Base-by-base conservation (phyloP, 2,888 invertebrate species). In the Parelbella ahira region DNA sequence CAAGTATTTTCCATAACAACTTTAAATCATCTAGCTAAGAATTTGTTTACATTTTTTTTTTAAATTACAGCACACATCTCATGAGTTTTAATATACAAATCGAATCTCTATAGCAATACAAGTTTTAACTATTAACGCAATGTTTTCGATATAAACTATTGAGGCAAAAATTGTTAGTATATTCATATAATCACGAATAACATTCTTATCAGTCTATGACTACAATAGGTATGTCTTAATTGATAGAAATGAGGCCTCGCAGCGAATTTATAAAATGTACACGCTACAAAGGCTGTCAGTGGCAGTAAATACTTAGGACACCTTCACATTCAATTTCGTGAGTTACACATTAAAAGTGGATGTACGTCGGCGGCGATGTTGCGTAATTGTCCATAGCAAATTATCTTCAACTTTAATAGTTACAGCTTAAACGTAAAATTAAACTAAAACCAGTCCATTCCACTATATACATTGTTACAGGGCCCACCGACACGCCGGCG, bases 401-500 rank as follows among this genome's bases (percentile, higher is more conserved):
- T 30, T 25, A 34, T 33, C 15, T 33, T 42, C 21, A 30, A 24
- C 46, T 49, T 30, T 18, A 44, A 41, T 41, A 30, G 8, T 25
- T 33, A 44, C 46, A 45, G 38, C 48, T 47, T 54, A 51, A 13
- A 32, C 15, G 20, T 44, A 48, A 43, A 32, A 37, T 47, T 44
- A 47, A 47, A 45, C 43, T 45, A 50, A 38, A 44, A 42, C 23
- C 45, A 41, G 72, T 77, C 72, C 72, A 67, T 74, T 68, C 57
- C 56, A 60, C 63, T 65, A 68, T 72, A 63, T 68, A 74, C 73
- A 75, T 65, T 57, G 54, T 51, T 44, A 58, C 54, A 51, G 53
- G 54, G 53, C 51, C 62, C n/a, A 55, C 63, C 46, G 50, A 46
- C 50, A 39, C 51, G 63, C 79, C 69, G 49, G 67, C 72, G 87